Evolutionary conservation across 2,888 invertebrate species (phyloP).

Genomic region (Nebria salina): DNA sequence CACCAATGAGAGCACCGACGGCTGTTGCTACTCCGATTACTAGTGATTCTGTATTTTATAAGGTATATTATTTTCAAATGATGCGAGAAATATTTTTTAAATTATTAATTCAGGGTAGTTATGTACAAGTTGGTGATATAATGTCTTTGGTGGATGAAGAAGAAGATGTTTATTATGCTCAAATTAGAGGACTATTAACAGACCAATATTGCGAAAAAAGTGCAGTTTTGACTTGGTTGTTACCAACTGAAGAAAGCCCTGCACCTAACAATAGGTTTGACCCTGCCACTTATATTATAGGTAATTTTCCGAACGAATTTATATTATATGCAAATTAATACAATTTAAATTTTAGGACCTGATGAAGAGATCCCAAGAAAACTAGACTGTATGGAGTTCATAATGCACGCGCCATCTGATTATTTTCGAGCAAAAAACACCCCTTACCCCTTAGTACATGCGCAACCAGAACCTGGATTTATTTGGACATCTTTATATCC

Average conservation of each 20-base stretch:
- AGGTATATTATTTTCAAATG: slow-evolving; percentile 62
- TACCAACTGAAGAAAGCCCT: slow-evolving; percentile 85
- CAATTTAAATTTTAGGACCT: slow-evolving; percentile 69
- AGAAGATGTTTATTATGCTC: slow-evolving; percentile 86
- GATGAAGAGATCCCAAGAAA: slow-evolving; percentile 90
- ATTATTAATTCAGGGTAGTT: slow-evolving; percentile 68
- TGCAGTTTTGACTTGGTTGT: slow-evolving; percentile 89
- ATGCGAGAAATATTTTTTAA: slow-evolving; percentile 1
- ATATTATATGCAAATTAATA: slow-evolving; percentile 18
- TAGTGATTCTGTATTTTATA: slow-evolving; percentile 80
- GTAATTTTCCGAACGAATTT: slow-evolving; percentile 60
- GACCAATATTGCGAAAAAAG: slow-evolving; percentile 95
- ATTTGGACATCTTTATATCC: slow-evolving; percentile 73
- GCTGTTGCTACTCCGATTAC: slow-evolving; percentile 85
- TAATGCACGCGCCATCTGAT: slow-evolving; percentile 93
- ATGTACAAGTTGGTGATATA: slow-evolving; percentile 91
- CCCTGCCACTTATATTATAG: slow-evolving; percentile 89
- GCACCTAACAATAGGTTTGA: slow-evolving; percentile 82
- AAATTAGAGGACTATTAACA: slow-evolving; percentile 86
- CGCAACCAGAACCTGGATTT: slow-evolving; percentile 64
- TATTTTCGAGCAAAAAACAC: slow-evolving; percentile 82
- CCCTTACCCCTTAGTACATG: slow-evolving; percentile 74
- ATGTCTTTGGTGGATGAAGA: slow-evolving; percentile 84
- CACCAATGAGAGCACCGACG: slow-evolving; percentile 81
- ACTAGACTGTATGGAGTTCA: slow-evolving; percentile 87